These are phyloP conservation scores for Hipposideros armiger DNA, from an alignment of 2,113 vertebrate genomes.

Conservation along the genomic window DNA sequence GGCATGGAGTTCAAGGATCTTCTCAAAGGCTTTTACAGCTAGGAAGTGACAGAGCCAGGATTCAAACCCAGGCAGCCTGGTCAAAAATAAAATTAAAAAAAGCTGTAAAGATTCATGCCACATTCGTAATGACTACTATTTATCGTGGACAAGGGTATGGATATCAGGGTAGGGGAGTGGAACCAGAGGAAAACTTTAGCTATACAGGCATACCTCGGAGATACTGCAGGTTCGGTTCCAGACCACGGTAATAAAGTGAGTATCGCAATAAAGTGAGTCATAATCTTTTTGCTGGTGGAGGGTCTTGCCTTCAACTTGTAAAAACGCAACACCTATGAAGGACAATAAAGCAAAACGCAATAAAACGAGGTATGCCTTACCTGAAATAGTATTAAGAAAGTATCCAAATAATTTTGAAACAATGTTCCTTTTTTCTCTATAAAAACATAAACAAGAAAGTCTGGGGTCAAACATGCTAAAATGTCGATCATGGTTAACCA, in stretches of 20 bases:
- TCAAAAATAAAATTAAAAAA: not conserved
- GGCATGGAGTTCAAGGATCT: not conserved
- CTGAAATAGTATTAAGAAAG: not conserved
- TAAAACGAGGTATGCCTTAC: not conserved
- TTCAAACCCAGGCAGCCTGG: not conserved
- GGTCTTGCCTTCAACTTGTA: not conserved
- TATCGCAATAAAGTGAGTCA: not conserved
- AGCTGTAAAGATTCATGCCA: constrained; percentile 1
- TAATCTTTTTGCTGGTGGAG: not conserved
- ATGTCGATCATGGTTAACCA: not conserved
- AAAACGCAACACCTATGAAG: not conserved
- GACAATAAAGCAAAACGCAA: not conserved
- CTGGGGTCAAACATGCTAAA: not conserved
- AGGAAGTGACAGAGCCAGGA: constrained; percentile 7
- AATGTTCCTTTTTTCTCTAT: not conserved
- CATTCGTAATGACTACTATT: not conserved
- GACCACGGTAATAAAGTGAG: not conserved
- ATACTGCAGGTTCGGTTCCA: not conserved
- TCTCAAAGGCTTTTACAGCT: constrained; percentile 9
- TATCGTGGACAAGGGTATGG: not conserved
- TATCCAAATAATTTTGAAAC: constrained; percentile 33
- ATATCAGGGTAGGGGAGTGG: not conserved
- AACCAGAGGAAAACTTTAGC: not conserved
- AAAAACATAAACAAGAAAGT: not conserved
- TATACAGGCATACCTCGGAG: not conserved